A percentile compares a stretch with the other conserved stretches of the same genome.
Conservation (phyloP, 2,888 invertebrate genomes). For the Matsumyia berberina region DNA sequence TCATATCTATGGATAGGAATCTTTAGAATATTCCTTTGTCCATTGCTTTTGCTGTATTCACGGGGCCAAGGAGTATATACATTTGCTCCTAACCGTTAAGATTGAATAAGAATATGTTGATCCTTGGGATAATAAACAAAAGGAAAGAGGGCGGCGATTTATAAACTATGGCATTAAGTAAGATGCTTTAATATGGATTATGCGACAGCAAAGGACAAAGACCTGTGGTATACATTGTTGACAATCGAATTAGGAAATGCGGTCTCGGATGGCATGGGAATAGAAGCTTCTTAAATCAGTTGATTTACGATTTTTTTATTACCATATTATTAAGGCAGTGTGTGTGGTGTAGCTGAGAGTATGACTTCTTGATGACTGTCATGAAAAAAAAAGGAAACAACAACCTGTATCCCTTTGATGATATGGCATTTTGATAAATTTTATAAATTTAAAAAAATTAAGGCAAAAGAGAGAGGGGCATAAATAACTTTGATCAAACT, state of each 20-base stretch:
- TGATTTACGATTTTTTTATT: neutral
- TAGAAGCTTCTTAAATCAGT: neutral
- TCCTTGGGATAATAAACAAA: conserved; percentile 38
- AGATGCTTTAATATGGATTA: conserved; percentile 36
- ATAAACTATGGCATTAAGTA: conserved; percentile 26
- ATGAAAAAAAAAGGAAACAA: too few species aligned
- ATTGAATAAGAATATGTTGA: conserved; percentile 36
- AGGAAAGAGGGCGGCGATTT: conserved; percentile 1
- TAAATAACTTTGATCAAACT: too few species aligned
- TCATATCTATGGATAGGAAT: conserved; percentile 14
- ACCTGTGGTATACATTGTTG: conserved; percentile 24
- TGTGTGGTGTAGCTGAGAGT: too few species aligned
- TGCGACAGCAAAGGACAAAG: conserved; percentile 22
- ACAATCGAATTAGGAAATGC: conserved; percentile 30
- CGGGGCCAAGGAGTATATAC: neutral
- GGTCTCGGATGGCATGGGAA: neutral
- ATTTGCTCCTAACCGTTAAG: conserved; percentile 19
- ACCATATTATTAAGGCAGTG: too few species aligned
- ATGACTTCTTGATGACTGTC: too few species aligned
- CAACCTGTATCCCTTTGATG: too few species aligned
- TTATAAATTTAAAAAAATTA: too few species aligned
- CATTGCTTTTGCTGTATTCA: neutral
- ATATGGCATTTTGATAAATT: too few species aligned
- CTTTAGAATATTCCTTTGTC: conserved; percentile 38
- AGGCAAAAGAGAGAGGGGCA: too few species aligned